Base-by-base conservation (phyloP, 1,140 invertebrate genomes). In the Himalopsyche phryganea region DNA sequence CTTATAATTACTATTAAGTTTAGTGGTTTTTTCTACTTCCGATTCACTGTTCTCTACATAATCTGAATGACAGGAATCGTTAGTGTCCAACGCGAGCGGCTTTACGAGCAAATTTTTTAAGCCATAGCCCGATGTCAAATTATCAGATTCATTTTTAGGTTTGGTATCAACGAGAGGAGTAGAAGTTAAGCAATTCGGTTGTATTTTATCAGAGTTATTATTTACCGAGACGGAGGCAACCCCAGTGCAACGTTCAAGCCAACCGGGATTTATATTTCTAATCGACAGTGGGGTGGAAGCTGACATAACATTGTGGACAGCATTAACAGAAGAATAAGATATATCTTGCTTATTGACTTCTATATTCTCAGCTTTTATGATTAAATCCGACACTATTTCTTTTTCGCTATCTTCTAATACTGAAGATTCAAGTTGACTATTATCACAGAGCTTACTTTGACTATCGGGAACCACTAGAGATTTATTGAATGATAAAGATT, bases 21-120 rank as follows among this genome's bases (percentile, higher is more conserved):
- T 71, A 38, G 53, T 65, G 49, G 63, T 63, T 58, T 69, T 65
- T 65, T 83, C 80, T 45, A 80, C 79, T 67, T 87, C 85, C 32
- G 82, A 82, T 69, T 86, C 84, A 73, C 83, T 85, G 53, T 82
- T 83, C 67, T 78, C 84, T 44, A 87, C 76, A 73, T 81, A 81
- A 67, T 88, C 85, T n/a, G 60, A 44, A 60, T 18, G 50, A 17
- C 41, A 38, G 64, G 70, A 70, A 15, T 74, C 66, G 45, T 74
- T 73, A 46, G 72, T 67, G 9, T 75, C 71, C 4, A 40, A 42
- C 17, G 35, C 14, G 2, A 54, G 36, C 3, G 58, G 50, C 10
- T 61, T 32, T 3, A 71, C 45, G 50, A 58, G 64, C 11, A 78
- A 64, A 67, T 78, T 77, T 53, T 66, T 66, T 54, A 77, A 61